A percentile compares a stretch with the other conserved stretches of the same genome.
Evolutionary conservation across 2,888 invertebrate genomes (phyloP).

Genomic region (Aproaerema taeniolella): DNA sequence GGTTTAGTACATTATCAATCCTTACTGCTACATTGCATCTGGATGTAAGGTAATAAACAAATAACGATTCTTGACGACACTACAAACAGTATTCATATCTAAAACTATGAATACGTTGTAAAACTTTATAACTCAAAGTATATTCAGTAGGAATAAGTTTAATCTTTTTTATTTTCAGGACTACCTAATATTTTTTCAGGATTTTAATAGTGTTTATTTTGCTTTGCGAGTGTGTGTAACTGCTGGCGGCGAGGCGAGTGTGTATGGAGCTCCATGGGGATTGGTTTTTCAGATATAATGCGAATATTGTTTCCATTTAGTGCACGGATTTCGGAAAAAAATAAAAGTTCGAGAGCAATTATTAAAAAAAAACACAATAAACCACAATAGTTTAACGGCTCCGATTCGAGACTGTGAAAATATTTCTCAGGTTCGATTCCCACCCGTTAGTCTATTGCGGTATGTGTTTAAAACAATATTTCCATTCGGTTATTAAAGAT

Average conservation of each 20-base stretch:
- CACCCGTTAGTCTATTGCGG: constrained; percentile 13
- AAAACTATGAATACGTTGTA: too few species aligned
- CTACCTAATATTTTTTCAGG: constrained; percentile 1
- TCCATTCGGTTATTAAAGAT: too few species aligned
- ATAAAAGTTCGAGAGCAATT: background rate
- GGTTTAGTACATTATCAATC: too few species aligned
- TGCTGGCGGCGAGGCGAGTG: constrained; percentile 30
- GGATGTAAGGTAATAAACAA: too few species aligned
- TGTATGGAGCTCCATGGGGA: constrained; percentile 57
- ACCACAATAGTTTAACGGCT: background rate
- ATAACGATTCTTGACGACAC: too few species aligned
- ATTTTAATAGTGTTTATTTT: constrained; percentile 16
- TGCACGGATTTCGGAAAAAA: constrained; percentile 30
- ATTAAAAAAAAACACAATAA: background rate
- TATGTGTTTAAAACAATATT: too few species aligned
- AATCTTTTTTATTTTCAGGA: too few species aligned
- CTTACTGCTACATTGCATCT: too few species aligned
- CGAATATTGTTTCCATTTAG: constrained; percentile 29
- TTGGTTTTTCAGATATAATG: constrained; percentile 28
- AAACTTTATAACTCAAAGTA: too few species aligned
- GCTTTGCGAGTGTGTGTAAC: constrained; percentile 32
- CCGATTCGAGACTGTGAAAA: constrained; percentile 7
- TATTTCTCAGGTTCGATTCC: constrained; percentile 8
- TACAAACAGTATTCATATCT: too few species aligned
- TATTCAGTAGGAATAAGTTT: too few species aligned